These are phyloP conservation scores for Synaphobranchus kaupii DNA, from an alignment of 2,797 vertebrate species.

Conservation along the genomic window DNA sequence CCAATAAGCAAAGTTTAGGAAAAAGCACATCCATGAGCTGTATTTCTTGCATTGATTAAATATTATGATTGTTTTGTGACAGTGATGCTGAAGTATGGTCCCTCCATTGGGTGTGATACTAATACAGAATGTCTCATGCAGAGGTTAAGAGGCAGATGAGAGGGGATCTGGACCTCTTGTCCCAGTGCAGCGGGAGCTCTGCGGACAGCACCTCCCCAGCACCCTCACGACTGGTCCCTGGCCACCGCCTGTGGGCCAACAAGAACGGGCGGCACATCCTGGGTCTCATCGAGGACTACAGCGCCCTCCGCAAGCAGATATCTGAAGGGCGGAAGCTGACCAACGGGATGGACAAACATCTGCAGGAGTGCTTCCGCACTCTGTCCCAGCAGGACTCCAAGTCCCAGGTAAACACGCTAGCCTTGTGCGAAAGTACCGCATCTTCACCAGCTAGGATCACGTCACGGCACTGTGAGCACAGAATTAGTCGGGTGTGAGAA, in stretches of 20 bases:
- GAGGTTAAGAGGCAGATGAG: constrained; percentile 43
- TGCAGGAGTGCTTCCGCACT: constrained; percentile 65
- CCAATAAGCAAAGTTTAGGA: background rate
- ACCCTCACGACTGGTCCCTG: constrained; percentile 74
- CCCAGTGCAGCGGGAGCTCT: constrained; percentile 68
- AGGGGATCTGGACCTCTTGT: constrained; percentile 58
- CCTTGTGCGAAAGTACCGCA: background rate
- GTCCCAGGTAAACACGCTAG: constrained; percentile 53
- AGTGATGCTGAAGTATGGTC: constrained; percentile 4
- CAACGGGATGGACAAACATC: constrained; percentile 69
- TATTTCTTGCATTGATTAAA: background rate
- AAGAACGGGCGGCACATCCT: constrained; percentile 80
- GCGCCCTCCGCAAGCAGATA: constrained; percentile 84
- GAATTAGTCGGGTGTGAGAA: background rate
- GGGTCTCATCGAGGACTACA: constrained; percentile 86
- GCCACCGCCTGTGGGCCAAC: constrained; percentile 82
- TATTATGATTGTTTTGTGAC: background rate
- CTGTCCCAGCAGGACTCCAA: constrained; percentile 54
- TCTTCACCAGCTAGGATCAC: background rate
- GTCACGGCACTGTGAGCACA: background rate
- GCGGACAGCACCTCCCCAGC: constrained; percentile 53
- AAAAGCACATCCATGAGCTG: background rate
- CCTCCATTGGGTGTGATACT: background rate
- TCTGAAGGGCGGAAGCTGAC: constrained; percentile 77
- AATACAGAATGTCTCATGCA: constrained; percentile 36